Evolutionary conservation across 2,888 invertebrate species (phyloP).

Genomic region (Trypoxylon attenuatum): DNA sequence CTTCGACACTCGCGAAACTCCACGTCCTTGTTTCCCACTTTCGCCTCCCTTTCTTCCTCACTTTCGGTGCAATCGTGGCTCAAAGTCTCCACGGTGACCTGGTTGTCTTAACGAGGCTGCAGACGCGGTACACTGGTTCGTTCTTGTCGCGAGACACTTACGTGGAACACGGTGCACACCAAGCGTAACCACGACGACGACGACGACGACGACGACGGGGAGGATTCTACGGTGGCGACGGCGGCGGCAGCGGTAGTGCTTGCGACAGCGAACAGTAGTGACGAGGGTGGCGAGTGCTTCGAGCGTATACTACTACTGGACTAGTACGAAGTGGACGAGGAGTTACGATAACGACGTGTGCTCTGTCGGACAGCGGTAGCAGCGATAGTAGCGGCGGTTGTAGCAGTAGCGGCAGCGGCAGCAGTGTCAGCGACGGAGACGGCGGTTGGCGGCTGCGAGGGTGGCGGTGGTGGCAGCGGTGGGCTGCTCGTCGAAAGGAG

Average conservation of each 20-base stretch:
- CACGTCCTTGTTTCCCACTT: not conserved
- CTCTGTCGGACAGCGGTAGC: too few species aligned
- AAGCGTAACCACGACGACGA: conserved; percentile 41
- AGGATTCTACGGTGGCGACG: conserved; percentile 6
- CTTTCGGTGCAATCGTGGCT: too few species aligned
- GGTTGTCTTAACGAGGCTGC: not conserved
- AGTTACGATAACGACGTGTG: conserved; percentile 14
- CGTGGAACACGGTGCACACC: not conserved
- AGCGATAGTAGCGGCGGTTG: not conserved
- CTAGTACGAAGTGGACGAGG: conserved; percentile 7
- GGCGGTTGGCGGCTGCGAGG: too few species aligned
- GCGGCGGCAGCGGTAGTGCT: not conserved
- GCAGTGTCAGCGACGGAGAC: conserved; percentile 3
- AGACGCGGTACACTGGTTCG: conserved; percentile 1
- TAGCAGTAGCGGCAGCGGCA: not conserved
- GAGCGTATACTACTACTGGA: conserved; percentile 9
- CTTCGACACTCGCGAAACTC: not conserved
- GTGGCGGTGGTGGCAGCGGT: not conserved
- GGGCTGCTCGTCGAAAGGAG: conserved; percentile 1
- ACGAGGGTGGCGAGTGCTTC: conserved; percentile 1
- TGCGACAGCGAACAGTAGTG: not conserved
- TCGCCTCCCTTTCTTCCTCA: not conserved
- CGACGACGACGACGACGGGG: conserved; percentile 6
- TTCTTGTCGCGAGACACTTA: not conserved
- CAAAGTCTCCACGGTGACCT: not conserved